Evolutionary conservation across 2,113 vertebrate species (phyloP).

Genomic region (Solenodon paradoxus): DNA sequence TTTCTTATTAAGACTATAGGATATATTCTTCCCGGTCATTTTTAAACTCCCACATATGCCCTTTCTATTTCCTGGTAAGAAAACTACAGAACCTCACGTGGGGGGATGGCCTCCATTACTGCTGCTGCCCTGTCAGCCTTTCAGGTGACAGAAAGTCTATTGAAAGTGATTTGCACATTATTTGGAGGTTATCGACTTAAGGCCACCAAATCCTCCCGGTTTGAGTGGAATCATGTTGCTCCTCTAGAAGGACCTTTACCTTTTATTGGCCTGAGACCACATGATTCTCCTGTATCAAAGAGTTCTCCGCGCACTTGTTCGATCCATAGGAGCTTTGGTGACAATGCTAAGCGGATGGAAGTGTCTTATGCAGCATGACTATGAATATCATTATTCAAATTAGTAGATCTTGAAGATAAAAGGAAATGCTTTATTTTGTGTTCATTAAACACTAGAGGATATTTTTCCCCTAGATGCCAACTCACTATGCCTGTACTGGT

Average conservation of each 20-base stretch:
- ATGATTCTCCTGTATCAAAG: not conserved
- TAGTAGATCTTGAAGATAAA: slow-evolving; percentile 72
- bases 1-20: no score
- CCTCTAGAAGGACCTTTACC: not conserved
- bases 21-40: no score
- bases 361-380: slow-evolving; percentile 27
- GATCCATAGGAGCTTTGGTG: not conserved
- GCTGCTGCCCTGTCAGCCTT: not conserved
- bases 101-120: not conserved
- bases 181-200: not conserved
- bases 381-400: slow-evolving; percentile 71
- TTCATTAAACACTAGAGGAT: slow-evolving; percentile 64
- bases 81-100: not conserved
- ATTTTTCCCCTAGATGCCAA: slow-evolving; percentile 30
- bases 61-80: not conserved
- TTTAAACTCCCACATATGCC: not conserved
- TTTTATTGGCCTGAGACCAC: not conserved
- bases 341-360: slow-evolving; percentile 43
- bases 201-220: not conserved
- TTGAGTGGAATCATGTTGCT: not conserved
- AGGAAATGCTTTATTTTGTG: slow-evolving; percentile 70
- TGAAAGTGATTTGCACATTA: not conserved
- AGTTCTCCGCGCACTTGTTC: not conserved
- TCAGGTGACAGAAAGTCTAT: not conserved
- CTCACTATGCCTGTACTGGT: slow-evolving; percentile 62